A percentile compares a stretch with the other conserved stretches of the same genome.
These are phyloP conservation scores for Drosophila birchii DNA, from an alignment of 2,888 invertebrate species.

Conservation along the genomic window DNA sequence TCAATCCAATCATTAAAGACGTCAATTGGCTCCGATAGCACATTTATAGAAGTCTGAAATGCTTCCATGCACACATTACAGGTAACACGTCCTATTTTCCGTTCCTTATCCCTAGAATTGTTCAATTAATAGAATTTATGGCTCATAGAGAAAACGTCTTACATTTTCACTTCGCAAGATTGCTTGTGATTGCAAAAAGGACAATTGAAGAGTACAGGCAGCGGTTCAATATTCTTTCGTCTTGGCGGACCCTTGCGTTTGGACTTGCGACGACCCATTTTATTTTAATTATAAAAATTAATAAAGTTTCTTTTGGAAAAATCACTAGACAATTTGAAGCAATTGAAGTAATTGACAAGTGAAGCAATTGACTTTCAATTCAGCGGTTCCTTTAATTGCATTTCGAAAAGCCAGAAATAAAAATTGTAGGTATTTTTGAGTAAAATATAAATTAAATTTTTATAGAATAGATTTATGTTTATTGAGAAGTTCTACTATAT, in stretches of 20 bases:
- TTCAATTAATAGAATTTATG: not conserved
- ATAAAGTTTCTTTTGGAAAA: not conserved
- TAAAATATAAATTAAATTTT: no score
- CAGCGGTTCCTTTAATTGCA: not conserved
- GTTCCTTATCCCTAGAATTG: constrained; percentile 94
- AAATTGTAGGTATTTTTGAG: not conserved
- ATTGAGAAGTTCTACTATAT: not conserved
- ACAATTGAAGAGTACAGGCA: constrained; percentile 98
- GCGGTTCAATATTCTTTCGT: constrained; percentile 94
- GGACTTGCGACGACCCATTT: constrained; percentile 88
- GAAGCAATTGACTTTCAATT: not conserved
- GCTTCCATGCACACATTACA: constrained; percentile 98
- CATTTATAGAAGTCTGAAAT: constrained; percentile 98
- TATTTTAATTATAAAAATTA: constrained; percentile 79
- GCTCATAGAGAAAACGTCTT: constrained; percentile 82
- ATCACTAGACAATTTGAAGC: not conserved
- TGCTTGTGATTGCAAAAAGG: constrained; percentile 99
- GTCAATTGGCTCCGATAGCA: constrained; percentile 98
- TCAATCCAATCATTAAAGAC: constrained; percentile 99
- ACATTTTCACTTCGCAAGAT: constrained; percentile 99
- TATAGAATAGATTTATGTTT: no score
- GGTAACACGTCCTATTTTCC: constrained; percentile 96
- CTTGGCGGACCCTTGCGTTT: constrained; percentile 99
- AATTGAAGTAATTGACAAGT: no score
- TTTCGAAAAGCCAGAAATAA: not conserved